Evolutionary conservation across 2,888 invertebrate species (phyloP), one percentile per base, ranked within the genome.

Genomic region (Epistrophella euchroma): DNA sequence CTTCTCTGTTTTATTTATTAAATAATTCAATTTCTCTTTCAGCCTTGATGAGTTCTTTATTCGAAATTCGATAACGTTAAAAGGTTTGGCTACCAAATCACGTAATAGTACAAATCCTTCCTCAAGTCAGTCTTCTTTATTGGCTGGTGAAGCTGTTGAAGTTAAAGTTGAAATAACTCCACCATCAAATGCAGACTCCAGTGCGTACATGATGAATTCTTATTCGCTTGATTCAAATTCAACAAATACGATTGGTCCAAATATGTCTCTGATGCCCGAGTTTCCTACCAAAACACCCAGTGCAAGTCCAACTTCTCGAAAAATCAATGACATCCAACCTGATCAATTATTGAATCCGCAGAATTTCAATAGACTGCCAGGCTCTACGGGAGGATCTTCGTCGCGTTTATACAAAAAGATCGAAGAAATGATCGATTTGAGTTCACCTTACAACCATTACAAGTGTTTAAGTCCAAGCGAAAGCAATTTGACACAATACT

Each of bases 391-490:
- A 6, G 91, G 92, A 7, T 92, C 92, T 4, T 92, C 92, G 0
- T 91, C 92, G 0, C 89, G 92, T 0, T 87, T 93, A 0, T 93
- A 92, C 73, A 93, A 93, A 88, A 92, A 91, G 88, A 91, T 93
- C 64, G 93, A 93, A 88, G 92, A 93, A 87, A 92, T 93, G 90
- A 92, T 93, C 89, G 96, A 96, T 89, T 93, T 96, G 60, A 96
- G 96, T 90, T 95, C 95, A 0, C 95, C 96, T 3, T 96, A 96
- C 91, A 95, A 95, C 90, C 95, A 96, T 88, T 96, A 96, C 92
- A 94, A 95, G 91, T 96, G 95, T 90, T 93, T 95, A 25, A 95
- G 95, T 89, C 95, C 95, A 9, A 95, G 95, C 87, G 94, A 94
- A 89, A 93, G 93, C 88, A 93, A 93, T 82, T 88, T 93, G 5